phyloP scores from a whole-genome alignment of 1,140 invertebrate species.

The Tetramorium parvispinum region DNA sequence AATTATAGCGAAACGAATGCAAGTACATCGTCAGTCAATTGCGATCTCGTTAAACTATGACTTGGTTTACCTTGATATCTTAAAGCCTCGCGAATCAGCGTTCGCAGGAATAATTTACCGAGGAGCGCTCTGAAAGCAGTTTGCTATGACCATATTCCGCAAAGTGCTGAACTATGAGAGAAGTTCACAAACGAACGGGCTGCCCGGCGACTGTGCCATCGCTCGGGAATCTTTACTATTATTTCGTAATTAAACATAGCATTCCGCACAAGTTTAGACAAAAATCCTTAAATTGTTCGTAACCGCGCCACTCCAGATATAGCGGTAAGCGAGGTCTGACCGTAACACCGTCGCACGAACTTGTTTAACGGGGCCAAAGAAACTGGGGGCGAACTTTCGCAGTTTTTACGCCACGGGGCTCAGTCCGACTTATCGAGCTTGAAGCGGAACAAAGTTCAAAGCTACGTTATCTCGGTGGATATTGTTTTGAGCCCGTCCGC shows the following conservation, averaged over 20 bases:
- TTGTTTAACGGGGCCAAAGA: slow-evolving; percentile 75
- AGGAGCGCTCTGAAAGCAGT: slow-evolving; percentile 61
- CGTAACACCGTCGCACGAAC: slow-evolving; percentile 56
- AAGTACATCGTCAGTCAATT: neutral
- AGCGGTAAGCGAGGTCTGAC: slow-evolving; percentile 55
- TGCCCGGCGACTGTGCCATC: slow-evolving; percentile 18
- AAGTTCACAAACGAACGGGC: slow-evolving; percentile 32
- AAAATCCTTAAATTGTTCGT: slow-evolving; percentile 64
- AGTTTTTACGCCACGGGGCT: slow-evolving; percentile 68
- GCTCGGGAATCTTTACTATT: slow-evolving; percentile 55
- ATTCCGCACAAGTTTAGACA: slow-evolving; percentile 57
- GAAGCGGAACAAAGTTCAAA: slow-evolving; percentile 73
- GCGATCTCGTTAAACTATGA: neutral
- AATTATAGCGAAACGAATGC: neutral
- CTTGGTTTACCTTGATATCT: slow-evolving; percentile 13
- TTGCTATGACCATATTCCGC: slow-evolving; percentile 65
- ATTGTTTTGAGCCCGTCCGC: slow-evolving; percentile 61
- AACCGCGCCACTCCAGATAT: slow-evolving; percentile 53
- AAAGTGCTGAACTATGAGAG: slow-evolving; percentile 66
- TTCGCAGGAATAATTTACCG: slow-evolving; percentile 25
- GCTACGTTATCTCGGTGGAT: slow-evolving; percentile 62
- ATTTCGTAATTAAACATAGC: slow-evolving; percentile 71
- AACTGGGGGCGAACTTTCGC: slow-evolving; percentile 67
- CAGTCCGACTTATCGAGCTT: slow-evolving; percentile 69
- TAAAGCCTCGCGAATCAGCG: slow-evolving; percentile 7